Evolutionary conservation across 2,888 invertebrate species (phyloP).

Genomic region (Pandemis corylana): DNA sequence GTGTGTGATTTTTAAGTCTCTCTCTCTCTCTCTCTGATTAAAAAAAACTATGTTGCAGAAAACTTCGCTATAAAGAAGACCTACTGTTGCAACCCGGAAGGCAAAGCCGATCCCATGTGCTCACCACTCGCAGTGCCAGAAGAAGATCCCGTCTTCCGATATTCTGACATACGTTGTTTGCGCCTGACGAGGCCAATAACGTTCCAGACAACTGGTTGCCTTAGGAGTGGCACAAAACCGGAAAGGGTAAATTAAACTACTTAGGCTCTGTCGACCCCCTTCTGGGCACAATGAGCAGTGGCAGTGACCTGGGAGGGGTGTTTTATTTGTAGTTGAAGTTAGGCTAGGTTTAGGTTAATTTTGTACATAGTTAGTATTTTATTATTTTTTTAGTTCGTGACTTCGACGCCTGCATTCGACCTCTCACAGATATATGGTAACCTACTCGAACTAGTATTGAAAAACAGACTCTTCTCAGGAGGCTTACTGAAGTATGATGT

Average conservation of each 20-base stretch:
- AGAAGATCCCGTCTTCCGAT: constrained; percentile 33
- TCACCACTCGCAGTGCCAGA: constrained; percentile 12
- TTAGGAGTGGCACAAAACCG: constrained; percentile 23
- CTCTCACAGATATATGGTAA: constrained; percentile 25
- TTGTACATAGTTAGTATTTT: neutral
- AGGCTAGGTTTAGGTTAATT: too few species aligned
- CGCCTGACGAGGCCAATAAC: constrained; percentile 30
- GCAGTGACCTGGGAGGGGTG: too few species aligned
- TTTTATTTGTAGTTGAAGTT: too few species aligned
- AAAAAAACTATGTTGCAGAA: constrained; percentile 14
- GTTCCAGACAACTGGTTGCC: constrained; percentile 27
- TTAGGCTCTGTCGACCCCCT: too few species aligned
- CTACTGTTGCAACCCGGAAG: constrained; percentile 27
- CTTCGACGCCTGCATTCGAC: constrained; percentile 25
- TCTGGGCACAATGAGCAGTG: too few species aligned
- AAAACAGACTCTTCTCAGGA: constrained; percentile 11
- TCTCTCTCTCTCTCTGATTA: too few species aligned
- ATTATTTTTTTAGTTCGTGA: neutral
- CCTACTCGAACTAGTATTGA: neutral
- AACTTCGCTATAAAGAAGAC: constrained; percentile 22
- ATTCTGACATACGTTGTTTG: constrained; percentile 27
- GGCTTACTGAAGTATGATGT: constrained; percentile 27
- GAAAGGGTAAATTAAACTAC: constrained; percentile 17
- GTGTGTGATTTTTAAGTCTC: too few species aligned
- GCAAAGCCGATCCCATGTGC: constrained; percentile 25